Evolutionary conservation across 2,113 vertebrate species (phyloP).

Genomic region (Myrmophylax atrothorax): DNA sequence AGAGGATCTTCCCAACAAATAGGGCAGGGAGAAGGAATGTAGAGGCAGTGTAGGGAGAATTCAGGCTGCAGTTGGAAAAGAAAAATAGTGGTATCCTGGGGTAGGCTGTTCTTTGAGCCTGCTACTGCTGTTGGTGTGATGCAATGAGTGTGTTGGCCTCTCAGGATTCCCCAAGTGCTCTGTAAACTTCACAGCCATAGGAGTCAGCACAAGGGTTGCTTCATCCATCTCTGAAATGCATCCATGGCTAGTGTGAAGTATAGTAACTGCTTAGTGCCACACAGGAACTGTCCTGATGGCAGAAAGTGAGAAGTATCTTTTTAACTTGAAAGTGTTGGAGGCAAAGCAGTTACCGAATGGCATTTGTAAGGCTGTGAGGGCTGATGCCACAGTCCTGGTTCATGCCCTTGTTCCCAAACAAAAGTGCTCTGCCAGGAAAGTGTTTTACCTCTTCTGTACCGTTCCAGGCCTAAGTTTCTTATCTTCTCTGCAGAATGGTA

Average conservation of each 20-base stretch:
- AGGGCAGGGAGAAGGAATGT: background rate
- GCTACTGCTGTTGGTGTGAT: background rate
- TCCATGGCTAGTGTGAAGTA: background rate
- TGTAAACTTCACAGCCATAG: background rate
- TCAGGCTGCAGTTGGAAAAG: background rate
- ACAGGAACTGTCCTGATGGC: accelerated
- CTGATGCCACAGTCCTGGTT: background rate
- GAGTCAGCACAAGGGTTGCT: background rate
- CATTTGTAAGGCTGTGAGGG: background rate
- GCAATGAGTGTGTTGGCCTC: background rate
- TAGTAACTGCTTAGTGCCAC: background rate
- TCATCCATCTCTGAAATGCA: background rate
- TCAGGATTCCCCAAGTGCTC: background rate
- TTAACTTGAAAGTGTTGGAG: background rate
- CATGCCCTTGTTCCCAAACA: accelerated
- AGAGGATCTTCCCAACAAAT: background rate
- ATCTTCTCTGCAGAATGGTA: background rate
- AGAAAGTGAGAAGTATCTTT: background rate
- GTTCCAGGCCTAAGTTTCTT: background rate
- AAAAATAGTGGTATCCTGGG: background rate
- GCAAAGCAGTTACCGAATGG: background rate
- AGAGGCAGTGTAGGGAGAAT: background rate
- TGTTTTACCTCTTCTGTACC: background rate
- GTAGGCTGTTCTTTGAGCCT: background rate
- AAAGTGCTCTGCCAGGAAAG: background rate